A percentile compares a stretch with the other conserved stretches of the same genome.
These are phyloP conservation scores for Dipodomys spectabilis DNA, from an alignment of 2,113 vertebrate genomes.

Conservation along the genomic window DNA sequence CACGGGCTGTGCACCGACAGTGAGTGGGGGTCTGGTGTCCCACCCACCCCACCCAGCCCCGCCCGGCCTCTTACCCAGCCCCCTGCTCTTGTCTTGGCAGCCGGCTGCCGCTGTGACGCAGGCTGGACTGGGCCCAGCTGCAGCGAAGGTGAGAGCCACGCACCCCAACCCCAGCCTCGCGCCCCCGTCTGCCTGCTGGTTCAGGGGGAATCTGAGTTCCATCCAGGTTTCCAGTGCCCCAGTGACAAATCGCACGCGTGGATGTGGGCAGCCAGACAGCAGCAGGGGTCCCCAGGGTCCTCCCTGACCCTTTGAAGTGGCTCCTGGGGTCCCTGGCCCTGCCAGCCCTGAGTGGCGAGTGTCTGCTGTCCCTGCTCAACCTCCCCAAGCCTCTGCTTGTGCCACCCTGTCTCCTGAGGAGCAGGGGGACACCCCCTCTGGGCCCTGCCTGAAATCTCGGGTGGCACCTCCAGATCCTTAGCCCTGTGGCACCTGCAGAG, in stretches of 20 bases:
- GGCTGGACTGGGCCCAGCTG: slow-evolving; percentile 95
- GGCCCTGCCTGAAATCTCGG: neutral
- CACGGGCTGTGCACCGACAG: slow-evolving; percentile 89
- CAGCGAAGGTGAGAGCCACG: slow-evolving; percentile 88
- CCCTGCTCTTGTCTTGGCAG: slow-evolving; percentile 84
- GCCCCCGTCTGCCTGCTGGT: neutral
- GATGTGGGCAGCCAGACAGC: neutral
- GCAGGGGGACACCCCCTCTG: neutral
- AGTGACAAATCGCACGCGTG: too few species aligned
- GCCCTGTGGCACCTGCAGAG: neutral
- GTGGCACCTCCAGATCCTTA: neutral
- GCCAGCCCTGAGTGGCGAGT: neutral
- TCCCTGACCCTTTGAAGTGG: neutral
- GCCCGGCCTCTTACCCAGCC: slow-evolving; percentile 17
- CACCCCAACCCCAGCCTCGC: neutral
- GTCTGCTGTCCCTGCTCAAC: too few species aligned
- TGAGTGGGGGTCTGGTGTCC: slow-evolving; percentile 79
- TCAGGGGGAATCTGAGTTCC: too few species aligned
- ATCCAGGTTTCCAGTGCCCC: neutral
- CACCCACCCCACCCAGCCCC: fast-evolving
- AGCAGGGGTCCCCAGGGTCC: neutral
- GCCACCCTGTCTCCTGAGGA: neutral
- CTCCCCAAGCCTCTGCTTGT: too few species aligned
- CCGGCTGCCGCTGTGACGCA: slow-evolving; percentile 92
- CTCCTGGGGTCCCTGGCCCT: neutral